These are phyloP conservation scores for Clusia tigrina DNA, from an alignment of 2,888 invertebrate species.

Conservation along the genomic window DNA sequence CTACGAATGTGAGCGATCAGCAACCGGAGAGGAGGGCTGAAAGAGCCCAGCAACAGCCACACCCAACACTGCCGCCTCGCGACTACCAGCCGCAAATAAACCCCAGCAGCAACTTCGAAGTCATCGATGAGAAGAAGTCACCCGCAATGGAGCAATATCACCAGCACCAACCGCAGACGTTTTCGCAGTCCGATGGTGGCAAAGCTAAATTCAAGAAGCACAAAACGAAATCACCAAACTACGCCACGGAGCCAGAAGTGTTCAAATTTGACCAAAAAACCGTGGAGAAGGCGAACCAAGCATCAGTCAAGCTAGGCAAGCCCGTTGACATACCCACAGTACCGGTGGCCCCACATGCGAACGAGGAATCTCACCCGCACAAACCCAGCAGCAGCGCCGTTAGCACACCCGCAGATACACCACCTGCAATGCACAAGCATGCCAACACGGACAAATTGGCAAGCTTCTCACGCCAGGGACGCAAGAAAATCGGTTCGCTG, in stretches of 20 bases:
- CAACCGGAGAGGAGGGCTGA: no score
- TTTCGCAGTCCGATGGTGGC: slow-evolving; percentile 39
- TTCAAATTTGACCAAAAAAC: slow-evolving; percentile 58
- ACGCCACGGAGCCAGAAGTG: slow-evolving; percentile 51
- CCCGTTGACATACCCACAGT: slow-evolving; percentile 36
- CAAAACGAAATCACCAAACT: slow-evolving; percentile 39
- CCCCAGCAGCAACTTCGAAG: slow-evolving; percentile 53
- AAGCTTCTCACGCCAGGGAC: slow-evolving; percentile 56
- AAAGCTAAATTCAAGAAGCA: slow-evolving; percentile 54
- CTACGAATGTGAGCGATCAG: slow-evolving; percentile 20
- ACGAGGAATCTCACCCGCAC: slow-evolving; percentile 26
- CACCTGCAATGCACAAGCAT: slow-evolving; percentile 35
- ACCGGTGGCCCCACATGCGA: slow-evolving; percentile 37
- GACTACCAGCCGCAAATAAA: slow-evolving; percentile 14
- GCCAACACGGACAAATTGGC: slow-evolving; percentile 48
- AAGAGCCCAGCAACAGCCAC: slow-evolving; percentile 12
- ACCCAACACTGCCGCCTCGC: slow-evolving; percentile 3
- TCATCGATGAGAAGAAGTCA: slow-evolving; percentile 67
- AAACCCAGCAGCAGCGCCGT: slow-evolving; percentile 33
- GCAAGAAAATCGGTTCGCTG: slow-evolving; percentile 60
- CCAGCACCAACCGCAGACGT: slow-evolving; percentile 33
- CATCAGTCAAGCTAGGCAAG: slow-evolving; percentile 22
- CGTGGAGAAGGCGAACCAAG: slow-evolving; percentile 38
- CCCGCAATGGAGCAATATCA: slow-evolving; percentile 35
- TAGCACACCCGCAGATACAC: slow-evolving; percentile 47